Evolutionary conservation across 2,888 invertebrate genomes (phyloP).

Genomic region (Amiota mariae): DNA sequence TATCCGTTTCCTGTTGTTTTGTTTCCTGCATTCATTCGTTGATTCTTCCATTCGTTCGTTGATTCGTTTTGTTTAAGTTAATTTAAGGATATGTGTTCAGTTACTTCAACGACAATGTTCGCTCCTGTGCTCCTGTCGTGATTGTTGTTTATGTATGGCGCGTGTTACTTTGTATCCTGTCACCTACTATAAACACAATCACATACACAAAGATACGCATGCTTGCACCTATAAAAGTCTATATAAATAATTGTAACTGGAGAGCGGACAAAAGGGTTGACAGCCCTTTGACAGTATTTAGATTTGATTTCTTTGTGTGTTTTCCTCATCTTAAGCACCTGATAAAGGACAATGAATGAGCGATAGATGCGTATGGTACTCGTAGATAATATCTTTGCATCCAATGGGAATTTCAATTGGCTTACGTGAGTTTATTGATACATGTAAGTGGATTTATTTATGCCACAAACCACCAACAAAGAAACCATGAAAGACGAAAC

Average conservation of each 20-base stretch:
- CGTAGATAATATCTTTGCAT: too few relatives aligned
- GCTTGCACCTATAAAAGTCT: conserved; percentile 18
- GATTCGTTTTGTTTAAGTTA: conserved; percentile 46
- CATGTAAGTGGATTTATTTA: conserved; percentile 30
- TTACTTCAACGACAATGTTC: conserved; percentile 10
- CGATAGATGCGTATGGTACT: too few relatives aligned
- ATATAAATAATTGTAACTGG: conserved; percentile 37
- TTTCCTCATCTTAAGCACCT: conserved; percentile 42
- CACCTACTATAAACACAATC: conserved; percentile 31
- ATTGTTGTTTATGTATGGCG: conserved; percentile 49
- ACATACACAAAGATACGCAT: conserved; percentile 24
- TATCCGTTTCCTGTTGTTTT: conserved; percentile 42
- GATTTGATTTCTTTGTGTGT: conserved; percentile 14
- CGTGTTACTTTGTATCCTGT: conserved; percentile 33
- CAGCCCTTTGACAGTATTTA: conserved; percentile 45
- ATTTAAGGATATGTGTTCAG: conserved; percentile 40
- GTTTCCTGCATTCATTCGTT: conserved; percentile 30
- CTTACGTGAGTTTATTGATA: conserved; percentile 29
- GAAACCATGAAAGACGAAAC: not conserved
- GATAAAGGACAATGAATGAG: not conserved
- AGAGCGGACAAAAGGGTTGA: conserved; percentile 49
- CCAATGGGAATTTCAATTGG: conserved; percentile 35
- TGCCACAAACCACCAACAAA: not conserved
- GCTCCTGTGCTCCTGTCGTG: conserved; percentile 36
- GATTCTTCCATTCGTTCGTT: conserved; percentile 35